Conservation (phyloP, 1,140 invertebrate species). For the Micrasema minimum region DNA sequence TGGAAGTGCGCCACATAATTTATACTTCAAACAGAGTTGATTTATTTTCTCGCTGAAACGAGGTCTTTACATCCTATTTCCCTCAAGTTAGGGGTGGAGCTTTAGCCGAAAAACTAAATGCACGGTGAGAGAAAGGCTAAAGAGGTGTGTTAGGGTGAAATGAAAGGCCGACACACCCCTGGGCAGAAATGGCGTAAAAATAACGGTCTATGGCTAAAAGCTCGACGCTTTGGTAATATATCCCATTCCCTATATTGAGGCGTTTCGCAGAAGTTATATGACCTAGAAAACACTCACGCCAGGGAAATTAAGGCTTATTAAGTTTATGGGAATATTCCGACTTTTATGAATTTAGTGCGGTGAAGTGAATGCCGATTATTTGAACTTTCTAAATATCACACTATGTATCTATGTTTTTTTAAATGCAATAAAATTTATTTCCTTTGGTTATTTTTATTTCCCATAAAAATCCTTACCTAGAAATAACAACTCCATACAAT, state of each 20-base stretch:
- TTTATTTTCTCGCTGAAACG: constrained; percentile 6
- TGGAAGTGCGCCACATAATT: constrained; percentile 5
- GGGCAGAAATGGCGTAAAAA: constrained; percentile 25
- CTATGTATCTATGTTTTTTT: too few species aligned
- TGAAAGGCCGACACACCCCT: constrained; percentile 44
- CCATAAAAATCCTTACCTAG: too few species aligned
- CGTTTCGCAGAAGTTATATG: constrained; percentile 4
- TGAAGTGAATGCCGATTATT: too few species aligned
- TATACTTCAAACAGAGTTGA: constrained; percentile 7
- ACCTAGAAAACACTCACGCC: constrained; percentile 13
- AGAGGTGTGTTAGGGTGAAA: constrained; percentile 42
- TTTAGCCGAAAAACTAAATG: constrained; percentile 15
- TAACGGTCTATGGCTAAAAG: constrained; percentile 36
- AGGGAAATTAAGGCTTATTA: constrained; percentile 27
- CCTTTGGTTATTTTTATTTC: too few species aligned
- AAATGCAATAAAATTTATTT: too few species aligned
- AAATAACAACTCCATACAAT: too few species aligned
- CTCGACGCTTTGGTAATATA: constrained; percentile 16
- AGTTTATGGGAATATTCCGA: neutral
- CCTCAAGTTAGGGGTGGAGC: constrained; percentile 5
- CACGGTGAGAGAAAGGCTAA: constrained; percentile 8
- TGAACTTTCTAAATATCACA: too few species aligned
- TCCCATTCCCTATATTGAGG: neutral
- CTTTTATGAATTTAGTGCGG: too few species aligned
- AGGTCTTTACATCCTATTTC: constrained; percentile 4